Evolutionary conservation across 2,797 vertebrate species (phyloP).

Genomic region (Antennarius maculatus): DNA sequence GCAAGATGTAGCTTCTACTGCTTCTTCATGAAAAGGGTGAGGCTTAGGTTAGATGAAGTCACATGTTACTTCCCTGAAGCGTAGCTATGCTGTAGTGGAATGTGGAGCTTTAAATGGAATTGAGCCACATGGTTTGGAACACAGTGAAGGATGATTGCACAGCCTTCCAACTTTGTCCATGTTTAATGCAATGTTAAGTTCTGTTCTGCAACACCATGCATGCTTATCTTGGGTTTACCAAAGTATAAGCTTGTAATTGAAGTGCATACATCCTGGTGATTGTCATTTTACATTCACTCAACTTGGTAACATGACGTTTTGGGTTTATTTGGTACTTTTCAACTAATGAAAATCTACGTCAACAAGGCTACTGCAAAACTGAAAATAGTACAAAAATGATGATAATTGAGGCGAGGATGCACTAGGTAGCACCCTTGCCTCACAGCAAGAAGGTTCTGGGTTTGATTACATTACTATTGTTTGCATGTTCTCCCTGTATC

Average conservation of each 20-base stretch:
- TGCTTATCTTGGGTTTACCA: neutral
- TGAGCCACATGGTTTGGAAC: conserved; percentile 59
- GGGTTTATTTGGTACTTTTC: too few species aligned
- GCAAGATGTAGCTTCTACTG: conserved; percentile 48
- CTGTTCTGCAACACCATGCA: neutral
- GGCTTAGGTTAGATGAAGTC: conserved; percentile 58
- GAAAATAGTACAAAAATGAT: neutral
- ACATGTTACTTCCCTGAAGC: conserved; percentile 61
- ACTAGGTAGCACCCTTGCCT: too few species aligned
- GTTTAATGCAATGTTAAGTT: conserved; percentile 4
- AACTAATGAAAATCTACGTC: too few species aligned
- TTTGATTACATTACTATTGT: too few species aligned
- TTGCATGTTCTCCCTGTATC: too few species aligned
- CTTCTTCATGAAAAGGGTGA: conserved; percentile 39
- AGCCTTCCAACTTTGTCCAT: conserved; percentile 30
- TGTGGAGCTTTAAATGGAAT: conserved; percentile 68
- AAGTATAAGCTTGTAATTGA: conserved; percentile 2
- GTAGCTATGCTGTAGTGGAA: conserved; percentile 60
- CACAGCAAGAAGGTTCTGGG: too few species aligned
- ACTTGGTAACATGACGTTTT: too few species aligned
- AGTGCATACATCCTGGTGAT: neutral
- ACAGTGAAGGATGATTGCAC: conserved; percentile 36
- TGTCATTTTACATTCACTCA: too few species aligned
- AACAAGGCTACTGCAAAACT: neutral
- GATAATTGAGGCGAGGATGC: neutral